Percentiles rank a stretch among this genome's conserved stretches.
phyloP scores from a whole-genome alignment of 2,888 invertebrate genomes.

The Neoascia interrupta region DNA sequence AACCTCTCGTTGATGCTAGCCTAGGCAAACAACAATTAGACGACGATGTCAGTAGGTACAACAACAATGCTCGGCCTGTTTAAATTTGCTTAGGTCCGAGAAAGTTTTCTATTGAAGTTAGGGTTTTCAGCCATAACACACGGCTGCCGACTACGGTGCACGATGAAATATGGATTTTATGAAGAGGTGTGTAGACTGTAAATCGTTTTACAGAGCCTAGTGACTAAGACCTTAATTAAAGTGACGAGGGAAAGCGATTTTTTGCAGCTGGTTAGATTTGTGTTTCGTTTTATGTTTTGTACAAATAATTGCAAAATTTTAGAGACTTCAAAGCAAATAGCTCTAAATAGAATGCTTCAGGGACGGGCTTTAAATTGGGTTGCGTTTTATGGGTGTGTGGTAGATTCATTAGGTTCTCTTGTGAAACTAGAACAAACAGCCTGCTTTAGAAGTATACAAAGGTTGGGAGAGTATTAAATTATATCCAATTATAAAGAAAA shows the following conservation, averaged over 20 bases:
- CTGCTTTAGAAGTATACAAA: no score
- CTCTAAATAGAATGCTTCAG: no score
- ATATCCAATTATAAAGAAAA: no score
- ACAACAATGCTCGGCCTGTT: no score
- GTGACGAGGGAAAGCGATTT: conserved; percentile 33
- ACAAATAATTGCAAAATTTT: background rate
- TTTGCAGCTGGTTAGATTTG: background rate
- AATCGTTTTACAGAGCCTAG: conserved; percentile 4
- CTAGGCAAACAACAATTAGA: conserved; percentile 19
- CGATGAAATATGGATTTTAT: conserved; percentile 23
- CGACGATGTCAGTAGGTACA: no score
- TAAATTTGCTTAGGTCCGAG: conserved; percentile 15
- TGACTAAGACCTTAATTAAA: conserved; percentile 29
- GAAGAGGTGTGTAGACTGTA: conserved; percentile 5
- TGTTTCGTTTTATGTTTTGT: background rate
- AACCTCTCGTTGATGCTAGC: background rate
- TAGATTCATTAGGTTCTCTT: no score
- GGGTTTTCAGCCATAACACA: background rate
- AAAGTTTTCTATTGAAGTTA: conserved; percentile 20
- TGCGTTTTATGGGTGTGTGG: no score
- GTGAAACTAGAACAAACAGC: no score
- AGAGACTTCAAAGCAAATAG: no score
- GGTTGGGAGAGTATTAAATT: no score
- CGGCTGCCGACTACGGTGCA: background rate
- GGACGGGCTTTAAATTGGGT: no score